Conservation (phyloP, 2,113 vertebrate species). For the Corythaeola cristata region DNA sequence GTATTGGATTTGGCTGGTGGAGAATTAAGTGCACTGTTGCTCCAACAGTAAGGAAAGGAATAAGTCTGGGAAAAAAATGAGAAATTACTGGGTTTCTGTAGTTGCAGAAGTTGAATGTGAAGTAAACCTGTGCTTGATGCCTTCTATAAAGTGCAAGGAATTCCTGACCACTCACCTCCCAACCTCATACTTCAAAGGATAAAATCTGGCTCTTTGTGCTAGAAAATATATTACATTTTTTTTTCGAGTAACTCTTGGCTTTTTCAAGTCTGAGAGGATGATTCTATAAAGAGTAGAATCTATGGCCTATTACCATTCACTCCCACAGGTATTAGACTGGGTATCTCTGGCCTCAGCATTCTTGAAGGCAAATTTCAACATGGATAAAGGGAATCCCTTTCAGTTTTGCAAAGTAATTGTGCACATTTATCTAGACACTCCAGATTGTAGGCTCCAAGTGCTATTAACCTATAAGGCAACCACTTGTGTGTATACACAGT, state of each 20-base stretch:
- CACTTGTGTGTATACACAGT: conserved; percentile 3
- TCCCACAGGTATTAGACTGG: neutral
- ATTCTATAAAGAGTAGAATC: neutral
- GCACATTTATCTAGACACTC: neutral
- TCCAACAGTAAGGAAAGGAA: neutral
- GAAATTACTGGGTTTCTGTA: neutral
- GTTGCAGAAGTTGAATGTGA: neutral
- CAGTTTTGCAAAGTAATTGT: conserved; percentile 27
- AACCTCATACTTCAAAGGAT: neutral
- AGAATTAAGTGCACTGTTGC: neutral
- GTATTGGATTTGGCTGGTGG: neutral
- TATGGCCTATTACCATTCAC: neutral
- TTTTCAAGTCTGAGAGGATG: conserved; percentile 4
- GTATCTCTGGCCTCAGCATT: neutral
- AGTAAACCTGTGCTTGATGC: neutral
- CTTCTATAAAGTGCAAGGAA: neutral
- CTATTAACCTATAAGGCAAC: conserved; percentile 33
- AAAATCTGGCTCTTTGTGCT: neutral
- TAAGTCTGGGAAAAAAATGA: neutral
- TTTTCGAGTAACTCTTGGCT: neutral
- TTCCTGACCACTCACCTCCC: neutral
- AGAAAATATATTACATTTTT: neutral
- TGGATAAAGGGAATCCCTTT: conserved; percentile 34
- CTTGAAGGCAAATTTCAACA: conserved; percentile 32
- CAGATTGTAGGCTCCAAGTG: conserved; percentile 16